Base-by-base conservation (phyloP, 1,140 invertebrate genomes). In the Brachionus plicatilis region DNA sequence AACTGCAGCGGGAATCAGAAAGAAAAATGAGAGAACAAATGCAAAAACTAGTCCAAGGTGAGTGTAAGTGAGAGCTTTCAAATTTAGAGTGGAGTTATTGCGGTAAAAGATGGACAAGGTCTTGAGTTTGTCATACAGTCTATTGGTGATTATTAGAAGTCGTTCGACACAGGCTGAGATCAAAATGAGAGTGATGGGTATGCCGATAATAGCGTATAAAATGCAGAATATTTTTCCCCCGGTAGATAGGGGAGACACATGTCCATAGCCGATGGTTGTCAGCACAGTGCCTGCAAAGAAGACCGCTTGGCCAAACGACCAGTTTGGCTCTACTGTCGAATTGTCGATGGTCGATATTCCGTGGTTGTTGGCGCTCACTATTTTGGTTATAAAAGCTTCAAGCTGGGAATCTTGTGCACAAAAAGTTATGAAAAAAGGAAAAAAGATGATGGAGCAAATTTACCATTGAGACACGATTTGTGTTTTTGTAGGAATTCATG, bases 261-360 rank as follows among this genome's bases (percentile, higher is more conserved):
- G 89, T 20, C 89, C 89, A 86, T 90, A 90, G 27, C 97, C 97
- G 87, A 99, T 99, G 88, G 97, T 98, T 41, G 97, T 97, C 85
- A 99, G 93, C 1, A 99, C 97, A 17, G 97, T 97, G 2, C 96
- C 97, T 14, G 96, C 95, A 90, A 99, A 99, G 91, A 99, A 99
- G 90, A 99, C 98, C 53, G 97, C 96, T 66, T 96, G 96, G 20
- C 94, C 94, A 70, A 90, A 90, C 75, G 89, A 89, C 89, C 82
- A 84, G 88, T 94, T 95, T 11, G 93, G 92, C 86, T 94, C 93
- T 8, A 87, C 86, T 50, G 93, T 92, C 5, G 92, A 92, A 89
- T 95, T 95, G 60, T 91, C 91, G 0, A 92, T 91, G 0, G 93
- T 93, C 1, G 93, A 93, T 20, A 95, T 93, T 0, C 94, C 94